Percentiles rank a stretch among this genome's conserved stretches.
phyloP scores from a whole-genome alignment of 2,113 vertebrate species.

The Lagenorhynchus albirostris region DNA sequence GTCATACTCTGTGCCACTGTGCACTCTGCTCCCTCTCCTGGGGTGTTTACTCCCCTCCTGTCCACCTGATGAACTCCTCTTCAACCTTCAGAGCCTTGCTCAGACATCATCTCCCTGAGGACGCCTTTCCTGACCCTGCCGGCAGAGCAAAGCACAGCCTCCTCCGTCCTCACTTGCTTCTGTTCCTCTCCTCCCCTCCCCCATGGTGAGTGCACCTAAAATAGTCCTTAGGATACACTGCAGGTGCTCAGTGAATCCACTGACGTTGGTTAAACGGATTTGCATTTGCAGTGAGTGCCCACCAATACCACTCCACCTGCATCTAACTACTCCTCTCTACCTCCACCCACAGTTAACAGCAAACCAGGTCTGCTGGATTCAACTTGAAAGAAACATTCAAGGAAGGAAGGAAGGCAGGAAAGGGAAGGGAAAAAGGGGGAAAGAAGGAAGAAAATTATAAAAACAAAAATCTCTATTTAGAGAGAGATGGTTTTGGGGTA shows the following conservation, averaged over 20 bases:
- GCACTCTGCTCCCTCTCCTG: not conserved
- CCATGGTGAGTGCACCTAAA: not conserved
- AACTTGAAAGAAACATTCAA: not conserved
- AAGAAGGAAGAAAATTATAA: not conserved
- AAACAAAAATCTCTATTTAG: not conserved
- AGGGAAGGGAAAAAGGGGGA: not conserved
- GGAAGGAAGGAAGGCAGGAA: not conserved
- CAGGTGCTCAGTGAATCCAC: fast-evolving
- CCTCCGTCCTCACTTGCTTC: not conserved
- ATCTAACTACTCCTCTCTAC: not conserved
- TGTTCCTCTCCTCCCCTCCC: not conserved
- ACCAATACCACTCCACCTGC: not conserved
- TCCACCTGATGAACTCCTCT: not conserved
- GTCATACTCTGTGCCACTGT: not conserved
- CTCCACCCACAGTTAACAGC: not conserved
- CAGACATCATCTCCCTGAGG: not conserved
- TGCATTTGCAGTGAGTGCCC: not conserved
- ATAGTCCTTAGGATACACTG: fast-evolving
- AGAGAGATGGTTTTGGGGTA: not conserved
- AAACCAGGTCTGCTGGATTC: not conserved
- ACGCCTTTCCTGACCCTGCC: not conserved
- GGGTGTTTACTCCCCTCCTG: not conserved
- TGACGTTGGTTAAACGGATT: too few relatives aligned
- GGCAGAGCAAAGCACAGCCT: not conserved
- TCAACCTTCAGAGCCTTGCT: not conserved